These are phyloP conservation scores for Prionchulus punctatus DNA, from an alignment of 2,888 invertebrate genomes.

Conservation along the genomic window DNA sequence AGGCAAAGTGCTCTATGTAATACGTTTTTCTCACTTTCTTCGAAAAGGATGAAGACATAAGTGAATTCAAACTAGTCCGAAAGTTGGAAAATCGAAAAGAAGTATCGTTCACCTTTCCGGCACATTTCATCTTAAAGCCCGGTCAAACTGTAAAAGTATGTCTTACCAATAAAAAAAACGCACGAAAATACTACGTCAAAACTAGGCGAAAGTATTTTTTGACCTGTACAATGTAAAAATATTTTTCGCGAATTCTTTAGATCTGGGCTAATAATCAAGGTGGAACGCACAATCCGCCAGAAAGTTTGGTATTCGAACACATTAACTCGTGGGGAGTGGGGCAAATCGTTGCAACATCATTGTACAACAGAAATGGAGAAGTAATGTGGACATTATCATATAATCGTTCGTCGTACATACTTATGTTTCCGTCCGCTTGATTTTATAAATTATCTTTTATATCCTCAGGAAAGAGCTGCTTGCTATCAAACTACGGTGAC, in stretches of 20 bases:
- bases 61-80: conserved; percentile 35
- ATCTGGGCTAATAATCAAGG: conserved; percentile 26
- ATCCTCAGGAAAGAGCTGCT: no score
- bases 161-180: no score
- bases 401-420: no score
- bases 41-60: conserved; percentile 36
- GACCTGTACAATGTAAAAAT: no score
- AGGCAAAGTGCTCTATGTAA: not conserved
- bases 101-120: conserved; percentile 28
- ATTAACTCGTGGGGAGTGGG: conserved; percentile 30
- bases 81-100: conserved; percentile 32
- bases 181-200: no score
- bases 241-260: no score
- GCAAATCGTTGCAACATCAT: conserved; percentile 27
- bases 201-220: not conserved
- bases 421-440: no score
- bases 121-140: conserved; percentile 25
- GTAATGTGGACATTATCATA: no score
- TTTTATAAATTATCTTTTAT: no score
- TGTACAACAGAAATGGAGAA: conserved; percentile 31
- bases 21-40: no score
- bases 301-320: conserved; percentile 24
- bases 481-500: no score
- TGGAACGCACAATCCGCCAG: conserved; percentile 26
- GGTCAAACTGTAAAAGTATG: conserved; percentile 24